Conservation (phyloP, 2,113 vertebrate genomes). For the Oenanthe oenanthe region DNA sequence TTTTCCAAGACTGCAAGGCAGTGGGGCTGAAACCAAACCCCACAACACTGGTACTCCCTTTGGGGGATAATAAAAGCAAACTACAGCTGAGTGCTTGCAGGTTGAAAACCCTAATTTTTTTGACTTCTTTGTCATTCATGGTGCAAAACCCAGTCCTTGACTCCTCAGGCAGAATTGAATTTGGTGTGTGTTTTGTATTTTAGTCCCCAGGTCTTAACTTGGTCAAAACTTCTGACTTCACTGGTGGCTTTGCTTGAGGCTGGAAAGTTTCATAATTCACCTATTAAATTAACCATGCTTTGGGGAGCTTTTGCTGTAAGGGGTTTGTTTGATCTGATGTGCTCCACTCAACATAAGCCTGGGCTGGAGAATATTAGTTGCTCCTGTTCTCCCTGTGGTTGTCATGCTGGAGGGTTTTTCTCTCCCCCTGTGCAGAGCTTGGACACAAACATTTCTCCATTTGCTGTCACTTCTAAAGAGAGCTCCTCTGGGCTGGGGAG, state of each 20-base stretch:
- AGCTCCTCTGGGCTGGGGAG: background rate
- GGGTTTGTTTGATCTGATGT: slow-evolving; percentile 27
- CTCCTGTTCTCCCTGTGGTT: background rate
- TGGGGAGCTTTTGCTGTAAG: background rate
- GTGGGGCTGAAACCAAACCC: background rate
- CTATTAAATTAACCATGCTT: slow-evolving; percentile 52
- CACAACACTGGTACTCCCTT: background rate
- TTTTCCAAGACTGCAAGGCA: background rate
- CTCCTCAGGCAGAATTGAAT: background rate
- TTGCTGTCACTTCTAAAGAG: background rate
- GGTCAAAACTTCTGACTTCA: slow-evolving; percentile 8
- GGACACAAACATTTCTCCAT: background rate
- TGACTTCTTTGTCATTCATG: background rate
- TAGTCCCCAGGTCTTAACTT: background rate
- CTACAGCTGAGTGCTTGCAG: background rate
- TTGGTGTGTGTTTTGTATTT: background rate
- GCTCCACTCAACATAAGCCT: background rate
- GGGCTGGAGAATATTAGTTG: background rate
- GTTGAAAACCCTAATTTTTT: background rate
- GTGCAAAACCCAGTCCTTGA: background rate
- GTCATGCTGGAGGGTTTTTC: background rate
- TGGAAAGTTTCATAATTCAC: slow-evolving; percentile 46
- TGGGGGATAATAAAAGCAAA: background rate
- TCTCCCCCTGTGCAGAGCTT: background rate
- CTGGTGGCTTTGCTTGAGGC: slow-evolving; percentile 31